phyloP scores from a whole-genome alignment of 2,113 vertebrate genomes.

The Chloropsis hardwickii region DNA sequence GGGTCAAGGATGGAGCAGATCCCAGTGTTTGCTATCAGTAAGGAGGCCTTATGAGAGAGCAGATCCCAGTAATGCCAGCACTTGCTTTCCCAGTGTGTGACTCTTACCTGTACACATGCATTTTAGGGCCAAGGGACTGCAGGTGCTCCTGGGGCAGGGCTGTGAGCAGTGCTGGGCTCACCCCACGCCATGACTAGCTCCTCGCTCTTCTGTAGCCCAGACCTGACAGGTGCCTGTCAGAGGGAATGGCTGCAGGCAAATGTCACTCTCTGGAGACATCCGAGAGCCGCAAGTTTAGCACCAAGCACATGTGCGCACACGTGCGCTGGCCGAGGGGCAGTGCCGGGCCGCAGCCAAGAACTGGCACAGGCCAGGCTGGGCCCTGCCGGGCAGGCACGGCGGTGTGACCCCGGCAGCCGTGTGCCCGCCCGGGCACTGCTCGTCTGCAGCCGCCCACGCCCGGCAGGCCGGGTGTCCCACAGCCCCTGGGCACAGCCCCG shows the following conservation, averaged over 20 bases:
- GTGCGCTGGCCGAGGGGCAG: background rate
- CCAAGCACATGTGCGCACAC: background rate
- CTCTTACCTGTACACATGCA: background rate
- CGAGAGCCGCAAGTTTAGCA: rapidly evolving
- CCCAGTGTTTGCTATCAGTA: background rate
- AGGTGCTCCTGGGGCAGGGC: background rate
- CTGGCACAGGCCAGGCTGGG: background rate
- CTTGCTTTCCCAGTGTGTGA: background rate
- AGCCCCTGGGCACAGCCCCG: background rate
- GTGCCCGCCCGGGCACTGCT: rapidly evolving
- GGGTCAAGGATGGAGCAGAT: background rate
- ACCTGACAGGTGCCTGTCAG: background rate
- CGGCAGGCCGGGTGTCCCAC: background rate
- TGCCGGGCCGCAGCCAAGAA: rapidly evolving
- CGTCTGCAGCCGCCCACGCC: rapidly evolving
- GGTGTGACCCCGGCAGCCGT: background rate
- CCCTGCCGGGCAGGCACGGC: background rate
- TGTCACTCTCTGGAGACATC: background rate
- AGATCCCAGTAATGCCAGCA: rapidly evolving
- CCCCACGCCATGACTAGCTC: rapidly evolving
- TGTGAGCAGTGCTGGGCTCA: rapidly evolving
- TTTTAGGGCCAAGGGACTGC: background rate
- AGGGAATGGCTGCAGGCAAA: background rate
- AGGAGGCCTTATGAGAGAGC: background rate
- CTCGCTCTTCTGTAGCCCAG: rapidly evolving